Percentiles rank a stretch among this genome's conserved stretches.
These are phyloP conservation scores for Caenorhabditis sp. DNA, from an alignment of 2,888 invertebrate species.

Conservation along the genomic window DNA sequence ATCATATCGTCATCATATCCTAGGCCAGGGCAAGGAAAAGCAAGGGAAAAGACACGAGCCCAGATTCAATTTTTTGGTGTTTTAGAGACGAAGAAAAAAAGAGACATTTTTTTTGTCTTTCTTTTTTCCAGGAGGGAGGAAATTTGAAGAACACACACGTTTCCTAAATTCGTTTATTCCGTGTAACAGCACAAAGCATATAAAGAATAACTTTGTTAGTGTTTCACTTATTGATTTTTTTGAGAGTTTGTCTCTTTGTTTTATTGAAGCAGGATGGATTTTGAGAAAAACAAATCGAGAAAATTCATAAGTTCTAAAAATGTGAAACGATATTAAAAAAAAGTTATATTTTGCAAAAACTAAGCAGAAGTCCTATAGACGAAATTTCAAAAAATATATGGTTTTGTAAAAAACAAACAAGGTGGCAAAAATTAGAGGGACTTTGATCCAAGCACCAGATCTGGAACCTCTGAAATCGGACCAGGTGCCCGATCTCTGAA, in stretches of 20 bases:
- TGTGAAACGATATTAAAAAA: too few relatives aligned
- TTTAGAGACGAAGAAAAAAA: not conserved
- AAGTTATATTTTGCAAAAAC: too few relatives aligned
- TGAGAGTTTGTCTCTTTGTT: not conserved
- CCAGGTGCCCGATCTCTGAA: too few relatives aligned
- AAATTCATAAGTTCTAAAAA: not conserved
- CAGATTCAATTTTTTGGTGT: not conserved
- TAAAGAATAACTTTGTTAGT: slow-evolving; percentile 47
- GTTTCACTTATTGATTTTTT: not conserved
- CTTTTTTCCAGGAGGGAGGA: not conserved
- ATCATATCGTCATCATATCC: not conserved
- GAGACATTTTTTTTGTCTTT: not conserved
- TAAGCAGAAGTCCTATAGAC: too few relatives aligned
- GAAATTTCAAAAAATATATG: too few relatives aligned
- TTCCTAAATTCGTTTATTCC: slow-evolving; percentile 1
- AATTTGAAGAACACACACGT: slow-evolving; percentile 1
- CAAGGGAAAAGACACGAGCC: not conserved
- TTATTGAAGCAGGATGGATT: not conserved
- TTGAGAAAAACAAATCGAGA: not conserved
- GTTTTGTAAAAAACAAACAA: too few relatives aligned
- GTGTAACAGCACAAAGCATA: slow-evolving; percentile 39
- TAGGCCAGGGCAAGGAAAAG: not conserved
- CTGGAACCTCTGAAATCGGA: too few relatives aligned
- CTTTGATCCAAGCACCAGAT: too few relatives aligned
- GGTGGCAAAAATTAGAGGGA: too few relatives aligned